phyloP scores from a whole-genome alignment of 2,797 vertebrate genomes.

The Melopsittacus undulatus region DNA sequence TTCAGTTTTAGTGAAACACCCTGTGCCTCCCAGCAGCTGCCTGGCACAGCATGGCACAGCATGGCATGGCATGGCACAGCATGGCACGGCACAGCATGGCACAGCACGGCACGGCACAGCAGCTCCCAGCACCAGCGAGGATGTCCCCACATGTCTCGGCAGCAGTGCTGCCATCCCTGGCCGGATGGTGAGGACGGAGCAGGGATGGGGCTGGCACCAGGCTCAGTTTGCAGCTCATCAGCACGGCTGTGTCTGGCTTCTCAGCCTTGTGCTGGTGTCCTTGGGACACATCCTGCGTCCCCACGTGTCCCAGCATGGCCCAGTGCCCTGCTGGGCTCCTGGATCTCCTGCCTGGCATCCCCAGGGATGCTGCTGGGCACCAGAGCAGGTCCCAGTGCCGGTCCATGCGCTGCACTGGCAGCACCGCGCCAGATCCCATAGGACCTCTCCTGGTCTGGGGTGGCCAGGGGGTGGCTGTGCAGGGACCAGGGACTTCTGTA shows the following conservation, averaged over 20 bases:
- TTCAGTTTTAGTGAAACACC: slow-evolving; percentile 65
- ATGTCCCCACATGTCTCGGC: not conserved
- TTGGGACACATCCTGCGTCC: accelerated
- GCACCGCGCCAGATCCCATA: not conserved
- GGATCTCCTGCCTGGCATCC: not conserved
- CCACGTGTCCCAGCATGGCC: not conserved
- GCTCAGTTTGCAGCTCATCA: not conserved
- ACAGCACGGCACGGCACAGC: accelerated
- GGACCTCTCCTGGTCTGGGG: not conserved
- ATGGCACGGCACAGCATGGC: accelerated
- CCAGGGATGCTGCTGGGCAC: not conserved
- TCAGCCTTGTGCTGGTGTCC: not conserved
- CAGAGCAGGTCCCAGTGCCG: accelerated
- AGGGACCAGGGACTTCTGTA: not conserved
- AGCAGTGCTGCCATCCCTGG: not conserved
- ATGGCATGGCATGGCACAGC: not conserved
- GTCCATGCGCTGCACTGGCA: accelerated
- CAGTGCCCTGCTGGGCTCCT: not conserved
- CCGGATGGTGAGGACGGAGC: accelerated
- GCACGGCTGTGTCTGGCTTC: not conserved
- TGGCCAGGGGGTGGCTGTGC: not conserved
- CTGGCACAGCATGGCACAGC: not conserved
- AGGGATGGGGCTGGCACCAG: not conserved
- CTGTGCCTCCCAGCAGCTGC: not conserved
- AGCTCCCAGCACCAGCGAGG: not conserved